phyloP scores from a whole-genome alignment of 2,113 vertebrate genomes.

The Narcine bancroftii region DNA sequence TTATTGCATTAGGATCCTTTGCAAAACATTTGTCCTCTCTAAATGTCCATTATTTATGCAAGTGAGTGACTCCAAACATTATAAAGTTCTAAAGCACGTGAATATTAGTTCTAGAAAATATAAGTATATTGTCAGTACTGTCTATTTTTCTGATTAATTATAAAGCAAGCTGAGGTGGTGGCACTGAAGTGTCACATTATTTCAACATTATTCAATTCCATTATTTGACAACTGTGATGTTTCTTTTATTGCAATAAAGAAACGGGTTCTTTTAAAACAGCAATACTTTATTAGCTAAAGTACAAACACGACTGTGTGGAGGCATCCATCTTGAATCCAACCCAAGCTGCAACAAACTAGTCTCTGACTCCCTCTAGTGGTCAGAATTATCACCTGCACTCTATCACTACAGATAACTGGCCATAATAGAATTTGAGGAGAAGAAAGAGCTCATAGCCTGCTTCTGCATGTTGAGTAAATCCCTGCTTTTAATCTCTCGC shows the following conservation, averaged over 20 bases:
- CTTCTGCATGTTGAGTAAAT: background rate
- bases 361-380: no score
- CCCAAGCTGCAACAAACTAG: no score
- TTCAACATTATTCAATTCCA: background rate
- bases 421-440: background rate
- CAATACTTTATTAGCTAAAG: no score
- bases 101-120: background rate
- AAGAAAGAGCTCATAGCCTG: background rate
- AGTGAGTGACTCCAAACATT: background rate
- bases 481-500: background rate
- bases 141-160: constrained; percentile 6
- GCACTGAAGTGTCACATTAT: background rate
- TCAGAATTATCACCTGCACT: no score
- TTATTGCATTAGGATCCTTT: background rate
- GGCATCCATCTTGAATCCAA: no score
- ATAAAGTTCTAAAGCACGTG: background rate
- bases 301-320: no score
- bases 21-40: background rate
- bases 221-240: no score
- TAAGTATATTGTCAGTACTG: background rate
- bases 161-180: background rate
- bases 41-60: background rate
- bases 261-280: no score
- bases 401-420: no score
- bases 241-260: no score